Evolutionary conservation across 1,140 invertebrate species (phyloP), one percentile per base, ranked within the genome.

Genomic region (Nixonia krombeini): DNA sequence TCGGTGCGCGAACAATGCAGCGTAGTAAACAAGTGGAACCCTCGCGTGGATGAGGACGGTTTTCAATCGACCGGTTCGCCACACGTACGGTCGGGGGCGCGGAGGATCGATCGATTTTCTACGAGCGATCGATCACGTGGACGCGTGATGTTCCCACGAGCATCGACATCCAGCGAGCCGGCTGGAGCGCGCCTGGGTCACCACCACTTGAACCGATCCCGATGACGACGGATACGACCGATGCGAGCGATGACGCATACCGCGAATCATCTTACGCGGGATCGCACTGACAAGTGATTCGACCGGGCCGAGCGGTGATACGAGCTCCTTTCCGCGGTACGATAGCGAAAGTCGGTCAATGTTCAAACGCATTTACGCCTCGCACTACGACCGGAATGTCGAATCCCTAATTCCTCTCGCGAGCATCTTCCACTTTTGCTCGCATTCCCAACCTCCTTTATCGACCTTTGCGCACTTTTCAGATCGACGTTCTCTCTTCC

Each of bases 121-220:
- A 59, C 50, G 68, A 53, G 72, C n/a, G n/a, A n/a, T n/a, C n/a
- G n/a, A 74, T 69, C 46, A 59, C 62, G 33, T 44, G 37, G 56
- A 44, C 46, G 71, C 57, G 65, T 73, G 63, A 72, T 56, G 58
- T 79, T 76, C 78, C 71, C 78, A 79, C 78, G 78, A 78, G 70
- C 16, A 15, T 35, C 13, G 38, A 37, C 53, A 37, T 12, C 12
- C 53, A 47, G 55, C 40, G 46, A 55, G 40, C 58, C 68, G 56
- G 55, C 46, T 65, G 31, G 63, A 29, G 59, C 41, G 51, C 64
- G 64, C 51, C 45, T 66, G 71, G 76, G 75, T 80, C 72, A 77
- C 74, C 73, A 76, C 72, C 78, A 80, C 75, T 80, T 76, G 75
- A 79, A 77, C 76, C 58, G 72, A 74, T 78, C 61, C 64, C 68